These are phyloP conservation scores for Pipistrellus pygmaeus DNA, from an alignment of 2,797 vertebrate species.

Conservation along the genomic window DNA sequence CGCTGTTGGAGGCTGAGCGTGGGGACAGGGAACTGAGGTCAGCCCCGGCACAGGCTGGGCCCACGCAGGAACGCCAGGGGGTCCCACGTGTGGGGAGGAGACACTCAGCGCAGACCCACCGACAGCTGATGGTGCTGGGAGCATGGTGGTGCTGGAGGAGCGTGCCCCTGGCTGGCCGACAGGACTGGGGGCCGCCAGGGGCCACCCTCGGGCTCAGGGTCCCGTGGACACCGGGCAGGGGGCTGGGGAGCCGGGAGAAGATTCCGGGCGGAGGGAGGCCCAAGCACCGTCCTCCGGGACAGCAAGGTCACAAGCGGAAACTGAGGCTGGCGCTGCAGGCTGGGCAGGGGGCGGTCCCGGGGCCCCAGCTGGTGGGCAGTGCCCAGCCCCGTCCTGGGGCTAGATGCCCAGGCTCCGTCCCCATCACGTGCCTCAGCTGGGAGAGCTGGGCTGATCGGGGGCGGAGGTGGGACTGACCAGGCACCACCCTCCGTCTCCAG, in stretches of 20 bases:
- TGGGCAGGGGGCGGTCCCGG: rapidly evolving
- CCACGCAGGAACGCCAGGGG: not conserved
- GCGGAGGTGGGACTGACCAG: rapidly evolving
- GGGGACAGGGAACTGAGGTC: not conserved
- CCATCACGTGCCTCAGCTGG: rapidly evolving
- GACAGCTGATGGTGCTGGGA: not conserved
- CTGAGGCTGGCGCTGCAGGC: not conserved
- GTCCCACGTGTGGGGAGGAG: rapidly evolving
- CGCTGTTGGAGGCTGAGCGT: not conserved
- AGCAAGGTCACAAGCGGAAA: not conserved
- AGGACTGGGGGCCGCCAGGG: not conserved
- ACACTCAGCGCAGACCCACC: not conserved
- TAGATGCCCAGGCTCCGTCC: rapidly evolving
- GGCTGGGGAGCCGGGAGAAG: not conserved
- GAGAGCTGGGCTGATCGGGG: not conserved
- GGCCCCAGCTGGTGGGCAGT: too few relatives aligned
- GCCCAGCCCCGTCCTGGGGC: not conserved
- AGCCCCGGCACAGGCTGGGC: not conserved
- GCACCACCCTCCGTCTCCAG: not conserved
- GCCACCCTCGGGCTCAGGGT: not conserved
- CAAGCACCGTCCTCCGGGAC: not conserved
- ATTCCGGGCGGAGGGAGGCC: not conserved
- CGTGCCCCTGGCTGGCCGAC: not conserved
- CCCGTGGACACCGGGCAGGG: not conserved
- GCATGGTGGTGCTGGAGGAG: too few relatives aligned